These are phyloP conservation scores for Coronaproctus castanopsis DNA, from an alignment of 2,888 invertebrate species.

Conservation along the genomic window DNA sequence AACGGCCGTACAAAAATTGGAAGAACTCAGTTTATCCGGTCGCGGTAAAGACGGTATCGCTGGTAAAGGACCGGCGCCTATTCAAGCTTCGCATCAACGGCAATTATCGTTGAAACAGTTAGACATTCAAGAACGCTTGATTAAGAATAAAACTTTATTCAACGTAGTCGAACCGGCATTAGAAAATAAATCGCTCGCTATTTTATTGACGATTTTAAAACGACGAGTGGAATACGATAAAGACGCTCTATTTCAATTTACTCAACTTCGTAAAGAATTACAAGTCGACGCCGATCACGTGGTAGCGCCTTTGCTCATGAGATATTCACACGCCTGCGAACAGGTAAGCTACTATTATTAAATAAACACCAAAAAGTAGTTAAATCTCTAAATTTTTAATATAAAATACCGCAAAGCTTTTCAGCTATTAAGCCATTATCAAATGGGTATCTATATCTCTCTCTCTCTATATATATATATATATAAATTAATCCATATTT, in stretches of 20 bases:
- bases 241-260: slow-evolving; percentile 52
- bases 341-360: slow-evolving; percentile 23
- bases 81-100: slow-evolving; percentile 72
- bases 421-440: no score
- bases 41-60: slow-evolving; percentile 26
- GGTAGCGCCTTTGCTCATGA: slow-evolving; percentile 34
- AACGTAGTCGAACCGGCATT: slow-evolving; percentile 46
- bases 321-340: slow-evolving; percentile 31
- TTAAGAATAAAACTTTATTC: slow-evolving; percentile 74
- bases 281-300: slow-evolving; percentile 38
- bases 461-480: no score
- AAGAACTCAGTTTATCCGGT: slow-evolving; percentile 41
- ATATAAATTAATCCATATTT: no score
- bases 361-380: neutral
- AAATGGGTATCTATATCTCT: no score
- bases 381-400: no score
- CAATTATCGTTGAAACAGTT: slow-evolving; percentile 60
- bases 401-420: no score
- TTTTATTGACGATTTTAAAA: slow-evolving; percentile 47
- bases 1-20: slow-evolving; percentile 64
- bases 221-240: slow-evolving; percentile 77
- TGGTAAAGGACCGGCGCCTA: slow-evolving; percentile 43
- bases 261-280: slow-evolving; percentile 35
- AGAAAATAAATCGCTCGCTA: slow-evolving; percentile 59
- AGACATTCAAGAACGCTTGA: slow-evolving; percentile 72